A percentile compares a stretch with the other conserved stretches of the same genome.
Conservation (phyloP, 2,888 invertebrate species). For the Stenoptilia bipunctidactyla region DNA sequence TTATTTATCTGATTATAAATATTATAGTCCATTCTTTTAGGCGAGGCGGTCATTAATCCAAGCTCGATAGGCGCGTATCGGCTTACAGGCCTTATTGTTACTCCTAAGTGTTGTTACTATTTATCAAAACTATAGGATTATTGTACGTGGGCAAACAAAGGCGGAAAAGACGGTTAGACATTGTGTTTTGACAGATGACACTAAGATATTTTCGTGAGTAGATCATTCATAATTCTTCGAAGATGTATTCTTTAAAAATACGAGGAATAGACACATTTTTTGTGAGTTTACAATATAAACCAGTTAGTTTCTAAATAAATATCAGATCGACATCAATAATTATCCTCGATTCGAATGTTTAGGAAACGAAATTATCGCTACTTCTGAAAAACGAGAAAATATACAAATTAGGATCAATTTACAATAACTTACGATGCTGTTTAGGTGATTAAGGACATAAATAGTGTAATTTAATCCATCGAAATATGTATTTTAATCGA, state of each 20-base stretch:
- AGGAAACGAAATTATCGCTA: no score
- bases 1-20: slow-evolving; percentile 68
- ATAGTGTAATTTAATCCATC: not conserved
- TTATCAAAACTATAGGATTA: slow-evolving; percentile 65
- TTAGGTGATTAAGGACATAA: not conserved
- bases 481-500: not conserved
- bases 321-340: not conserved
- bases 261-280: no score
- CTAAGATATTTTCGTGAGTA: slow-evolving; percentile 38
- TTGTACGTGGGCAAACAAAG: slow-evolving; percentile 53
- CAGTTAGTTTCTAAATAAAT: not conserved
- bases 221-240: not conserved
- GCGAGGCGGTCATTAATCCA: slow-evolving; percentile 67
- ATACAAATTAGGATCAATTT: slow-evolving; percentile 1
- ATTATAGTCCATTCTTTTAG: slow-evolving; percentile 69
- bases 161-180: slow-evolving; percentile 29
- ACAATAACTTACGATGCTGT: not conserved
- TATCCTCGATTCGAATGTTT: not conserved
- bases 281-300: not conserved
- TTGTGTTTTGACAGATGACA: slow-evolving; percentile 44
- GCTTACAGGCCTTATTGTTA: slow-evolving; percentile 64
- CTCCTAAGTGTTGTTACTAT: slow-evolving; percentile 59
- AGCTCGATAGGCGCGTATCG: slow-evolving; percentile 63
- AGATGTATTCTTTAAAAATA: no score
- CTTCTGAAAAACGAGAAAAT: not conserved